Evolutionary conservation across 2,888 invertebrate species (phyloP).

Genomic region (Acronicta alni): DNA sequence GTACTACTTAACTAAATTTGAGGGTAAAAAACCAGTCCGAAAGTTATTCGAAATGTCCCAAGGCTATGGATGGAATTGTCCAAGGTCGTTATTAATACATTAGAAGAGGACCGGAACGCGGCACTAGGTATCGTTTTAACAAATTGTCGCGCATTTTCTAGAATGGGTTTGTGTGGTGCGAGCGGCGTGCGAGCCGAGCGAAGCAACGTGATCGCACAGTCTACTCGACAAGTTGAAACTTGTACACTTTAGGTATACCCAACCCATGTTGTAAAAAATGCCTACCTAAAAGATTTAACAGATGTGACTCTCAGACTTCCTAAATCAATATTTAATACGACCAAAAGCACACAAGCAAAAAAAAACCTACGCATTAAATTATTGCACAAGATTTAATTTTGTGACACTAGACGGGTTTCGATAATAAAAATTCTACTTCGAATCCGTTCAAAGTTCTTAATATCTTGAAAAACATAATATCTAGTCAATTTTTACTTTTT

Average conservation of each 20-base stretch:
- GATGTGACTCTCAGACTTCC: neutral
- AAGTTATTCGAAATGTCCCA: slow-evolving; percentile 23
- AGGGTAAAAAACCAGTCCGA: slow-evolving; percentile 25
- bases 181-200: slow-evolving; percentile 11
- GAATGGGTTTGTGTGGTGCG: slow-evolving; percentile 25
- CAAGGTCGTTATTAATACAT: slow-evolving; percentile 33
- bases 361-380: slow-evolving; percentile 22
- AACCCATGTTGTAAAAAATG: slow-evolving; percentile 20
- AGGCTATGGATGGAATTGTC: slow-evolving; percentile 25
- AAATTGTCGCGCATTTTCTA: slow-evolving; percentile 52
- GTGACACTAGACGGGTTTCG: slow-evolving; percentile 5
- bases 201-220: slow-evolving; percentile 47
- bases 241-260: slow-evolving; percentile 30
- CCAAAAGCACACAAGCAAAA: slow-evolving; percentile 2
- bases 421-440: slow-evolving; percentile 1
- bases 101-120: slow-evolving; percentile 16
- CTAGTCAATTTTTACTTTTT: neutral
- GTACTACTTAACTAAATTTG: slow-evolving; percentile 3
- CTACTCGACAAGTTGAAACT: slow-evolving; percentile 58
- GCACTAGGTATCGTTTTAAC: no score
- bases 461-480: neutral
- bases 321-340: neutral
- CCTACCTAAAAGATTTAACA: slow-evolving; percentile 1
- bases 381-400: slow-evolving; percentile 48
- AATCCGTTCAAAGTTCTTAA: slow-evolving; percentile 5